Percentiles rank a stretch among this genome's conserved stretches.
Conservation (phyloP, 2,113 vertebrate species). For the Terrapene triunguis region DNA sequence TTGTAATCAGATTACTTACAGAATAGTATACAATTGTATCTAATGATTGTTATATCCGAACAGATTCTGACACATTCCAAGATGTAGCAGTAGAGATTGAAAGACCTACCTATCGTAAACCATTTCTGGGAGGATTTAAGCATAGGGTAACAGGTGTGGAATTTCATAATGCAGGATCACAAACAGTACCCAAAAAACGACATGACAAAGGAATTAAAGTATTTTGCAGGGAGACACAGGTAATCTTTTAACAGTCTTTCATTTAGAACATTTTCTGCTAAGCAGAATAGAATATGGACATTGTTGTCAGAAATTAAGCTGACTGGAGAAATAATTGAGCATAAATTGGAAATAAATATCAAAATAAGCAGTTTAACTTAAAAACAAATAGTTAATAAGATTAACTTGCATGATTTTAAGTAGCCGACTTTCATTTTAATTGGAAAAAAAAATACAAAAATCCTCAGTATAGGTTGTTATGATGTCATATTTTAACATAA, state of each 20-base stretch:
- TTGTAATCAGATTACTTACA: neutral
- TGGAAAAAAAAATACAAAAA: neutral
- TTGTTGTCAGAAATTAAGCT: constrained; percentile 17
- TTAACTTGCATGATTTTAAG: neutral
- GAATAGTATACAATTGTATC: neutral
- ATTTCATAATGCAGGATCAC: constrained; percentile 91
- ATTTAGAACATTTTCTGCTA: constrained; percentile 10
- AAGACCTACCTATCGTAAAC: constrained; percentile 82
- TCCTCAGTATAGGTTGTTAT: neutral
- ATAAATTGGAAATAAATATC: neutral
- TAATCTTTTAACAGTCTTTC: constrained; percentile 61
- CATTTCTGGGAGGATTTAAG: constrained; percentile 93
- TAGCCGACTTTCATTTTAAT: neutral
- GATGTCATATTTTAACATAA: neutral
- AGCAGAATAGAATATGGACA: neutral
- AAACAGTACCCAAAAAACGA: constrained; percentile 84
- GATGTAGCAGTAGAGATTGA: constrained; percentile 87
- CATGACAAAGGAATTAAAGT: constrained; percentile 66
- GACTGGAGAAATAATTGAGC: neutral
- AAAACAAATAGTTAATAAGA: neutral
- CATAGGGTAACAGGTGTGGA: constrained; percentile 85
- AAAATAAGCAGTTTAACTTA: neutral
- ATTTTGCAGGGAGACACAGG: constrained; percentile 90
- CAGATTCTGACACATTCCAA: constrained; percentile 77
- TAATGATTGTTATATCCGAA: constrained; percentile 44